Evolutionary conservation across 2,113 vertebrate species (phyloP).

Genomic region (Glaucidium brasilianum): DNA sequence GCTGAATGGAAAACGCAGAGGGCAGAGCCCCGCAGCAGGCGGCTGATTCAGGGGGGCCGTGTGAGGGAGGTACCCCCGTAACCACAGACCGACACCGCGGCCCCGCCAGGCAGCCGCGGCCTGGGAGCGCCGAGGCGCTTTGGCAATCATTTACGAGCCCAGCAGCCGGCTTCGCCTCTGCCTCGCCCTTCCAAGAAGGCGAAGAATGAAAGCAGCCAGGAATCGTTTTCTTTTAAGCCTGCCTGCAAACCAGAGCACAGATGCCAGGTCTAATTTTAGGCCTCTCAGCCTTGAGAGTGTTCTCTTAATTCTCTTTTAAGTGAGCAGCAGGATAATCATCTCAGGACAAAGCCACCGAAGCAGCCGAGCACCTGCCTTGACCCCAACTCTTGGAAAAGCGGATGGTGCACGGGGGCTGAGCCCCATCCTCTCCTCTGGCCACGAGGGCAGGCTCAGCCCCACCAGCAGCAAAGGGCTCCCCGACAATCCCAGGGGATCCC

Average conservation of each 20-base stretch:
- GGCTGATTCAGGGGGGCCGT: accelerated
- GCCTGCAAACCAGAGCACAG: conserved; percentile 9
- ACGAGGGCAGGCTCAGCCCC: not conserved
- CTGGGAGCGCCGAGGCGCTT: not conserved
- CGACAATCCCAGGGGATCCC: not conserved
- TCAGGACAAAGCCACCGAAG: not conserved
- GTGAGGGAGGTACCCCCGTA: accelerated
- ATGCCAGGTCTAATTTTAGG: conserved; percentile 60
- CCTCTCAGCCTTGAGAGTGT: not conserved
- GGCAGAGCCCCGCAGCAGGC: not conserved
- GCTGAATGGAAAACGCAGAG: not conserved
- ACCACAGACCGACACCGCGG: not conserved
- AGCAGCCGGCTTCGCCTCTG: not conserved
- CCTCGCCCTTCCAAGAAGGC: not conserved
- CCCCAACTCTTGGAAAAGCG: not conserved
- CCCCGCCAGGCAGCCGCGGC: accelerated
- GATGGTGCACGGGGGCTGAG: not conserved
- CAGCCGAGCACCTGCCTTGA: accelerated
- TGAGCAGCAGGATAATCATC: not conserved
- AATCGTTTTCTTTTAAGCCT: not conserved
- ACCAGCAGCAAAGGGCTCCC: not conserved
- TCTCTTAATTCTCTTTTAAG: not conserved
- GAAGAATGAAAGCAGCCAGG: not conserved
- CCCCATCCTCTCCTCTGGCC: not conserved
- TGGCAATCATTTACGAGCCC: accelerated